Conservation (phyloP, 2,888 invertebrate genomes). For the Drosophila robusta region DNA sequence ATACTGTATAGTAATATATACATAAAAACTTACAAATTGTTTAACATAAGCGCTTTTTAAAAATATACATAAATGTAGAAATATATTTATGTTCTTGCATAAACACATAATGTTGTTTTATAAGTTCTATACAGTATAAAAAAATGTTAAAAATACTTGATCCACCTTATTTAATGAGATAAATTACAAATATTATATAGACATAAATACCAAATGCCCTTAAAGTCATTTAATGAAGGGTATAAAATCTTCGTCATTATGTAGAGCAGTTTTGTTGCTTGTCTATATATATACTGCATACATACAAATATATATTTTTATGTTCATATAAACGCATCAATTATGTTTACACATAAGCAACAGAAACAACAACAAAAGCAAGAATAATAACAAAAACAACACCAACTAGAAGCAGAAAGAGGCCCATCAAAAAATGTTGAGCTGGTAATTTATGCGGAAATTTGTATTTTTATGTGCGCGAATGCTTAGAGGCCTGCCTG, state of each 20-base stretch:
- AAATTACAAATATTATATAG: no score
- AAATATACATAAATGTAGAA: no score
- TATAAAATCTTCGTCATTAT: slow-evolving; percentile 12
- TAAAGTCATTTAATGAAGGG: neutral
- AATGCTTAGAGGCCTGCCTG: slow-evolving; percentile 51
- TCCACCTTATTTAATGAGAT: no score
- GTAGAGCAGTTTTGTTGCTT: neutral
- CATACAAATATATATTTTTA: neutral
- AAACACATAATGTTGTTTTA: no score
- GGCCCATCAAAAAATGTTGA: slow-evolving; percentile 56
- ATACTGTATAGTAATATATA: no score
- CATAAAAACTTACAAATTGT: no score
- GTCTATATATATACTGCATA: neutral
- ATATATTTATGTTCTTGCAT: no score
- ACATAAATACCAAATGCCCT: no score
- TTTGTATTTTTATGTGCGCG: slow-evolving; percentile 72
- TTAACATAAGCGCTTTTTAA: no score
- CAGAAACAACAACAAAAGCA: slow-evolving; percentile 1
- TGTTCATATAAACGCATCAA: slow-evolving; percentile 46
- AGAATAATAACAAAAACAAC: slow-evolving; percentile 9
- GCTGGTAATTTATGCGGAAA: slow-evolving; percentile 75
- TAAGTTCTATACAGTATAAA: no score
- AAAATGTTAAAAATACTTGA: no score
- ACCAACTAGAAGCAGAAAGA: slow-evolving; percentile 7
- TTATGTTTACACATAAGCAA: slow-evolving; percentile 55